Base-by-base conservation (phyloP, 2,888 invertebrate genomes). In the Branchipolynoe longqiensis region DNA sequence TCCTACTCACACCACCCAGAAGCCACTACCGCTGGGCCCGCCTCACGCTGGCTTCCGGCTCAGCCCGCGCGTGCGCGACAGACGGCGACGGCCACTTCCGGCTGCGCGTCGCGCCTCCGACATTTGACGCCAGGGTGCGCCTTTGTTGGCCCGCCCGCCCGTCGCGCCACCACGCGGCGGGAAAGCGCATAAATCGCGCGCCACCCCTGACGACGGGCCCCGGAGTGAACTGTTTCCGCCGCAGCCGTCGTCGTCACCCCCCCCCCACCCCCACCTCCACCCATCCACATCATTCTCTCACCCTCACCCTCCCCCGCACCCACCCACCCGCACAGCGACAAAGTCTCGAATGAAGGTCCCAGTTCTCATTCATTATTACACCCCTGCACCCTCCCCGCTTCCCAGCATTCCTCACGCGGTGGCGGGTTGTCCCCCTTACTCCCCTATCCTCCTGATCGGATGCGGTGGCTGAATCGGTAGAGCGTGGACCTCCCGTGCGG, bases 141-240 rank as follows among this genome's bases (percentile, higher is more conserved):
- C 69, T 33, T 69, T 69, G 69, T 69, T 69, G 33, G 33, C 33
- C 38, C 36, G 18, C 8, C 33, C 8, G 48, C 48, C 18, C 8
- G 48, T 12, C 8, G 48, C 8, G 18, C 8, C 48, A 12, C 8
- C 8, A 48, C 8, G 48, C 8, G 48, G 48, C 48, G 48, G 48
- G 48, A 18, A 48, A 48, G 62, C 56, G 25, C 56, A 56, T 56
- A 62, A 62, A 62, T 62, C 62, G 1, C 25, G 69, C 69, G 69
- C 25, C 69, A n/a, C n/a, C n/a, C n/a, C n/a, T n/a, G n/a, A n/a
- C n/a, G n/a, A n/a, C 38, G 69, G 14, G 8, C 69, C 36, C 4
- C 38, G 14, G 38, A 69, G 69, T 69, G 69, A 69, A 69, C 69
- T 69, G 69, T 69, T 69, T 69, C 38, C 69, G 69, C 36, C 33